Conservation (phyloP, 2,888 invertebrate species). For the Polydrusus tereticollis region DNA sequence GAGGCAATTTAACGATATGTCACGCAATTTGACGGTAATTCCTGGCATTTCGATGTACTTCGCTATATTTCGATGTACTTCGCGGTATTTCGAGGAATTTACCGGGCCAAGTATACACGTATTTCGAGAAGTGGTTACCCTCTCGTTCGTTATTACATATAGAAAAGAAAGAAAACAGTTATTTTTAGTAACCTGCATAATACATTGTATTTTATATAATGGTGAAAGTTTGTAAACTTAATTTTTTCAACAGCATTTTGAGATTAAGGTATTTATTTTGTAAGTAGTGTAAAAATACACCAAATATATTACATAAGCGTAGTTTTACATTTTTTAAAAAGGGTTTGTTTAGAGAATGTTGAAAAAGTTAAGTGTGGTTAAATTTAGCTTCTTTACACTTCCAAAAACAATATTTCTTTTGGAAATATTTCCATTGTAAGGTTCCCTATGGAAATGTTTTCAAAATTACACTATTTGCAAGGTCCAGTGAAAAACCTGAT, state of each 20-base stretch:
- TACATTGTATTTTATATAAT: not conserved
- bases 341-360: not conserved
- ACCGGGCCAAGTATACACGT: too few species aligned
- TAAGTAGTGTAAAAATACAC: constrained; percentile 16
- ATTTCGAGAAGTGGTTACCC: too few species aligned
- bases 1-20: too few species aligned
- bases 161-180: constrained; percentile 2
- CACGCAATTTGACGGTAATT: too few species aligned
- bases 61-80: too few species aligned
- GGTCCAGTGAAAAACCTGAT: too few species aligned
- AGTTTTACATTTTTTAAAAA: constrained; percentile 7
- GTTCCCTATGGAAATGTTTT: not conserved
- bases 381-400: not conserved
- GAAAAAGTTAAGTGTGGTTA: constrained; percentile 21
- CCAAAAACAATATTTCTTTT: not conserved
- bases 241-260: constrained; percentile 28
- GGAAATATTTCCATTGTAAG: not conserved
- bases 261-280: constrained; percentile 15
- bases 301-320: constrained; percentile 26
- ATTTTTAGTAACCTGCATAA: constrained; percentile 11
- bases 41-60: too few species aligned
- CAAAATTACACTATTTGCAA: too few species aligned
- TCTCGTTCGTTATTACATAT: too few species aligned
- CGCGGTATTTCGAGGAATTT: too few species aligned
- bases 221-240: constrained; percentile 13